Base-by-base conservation (phyloP, 2,888 invertebrate genomes). In the Antheraea yamamai region DNA sequence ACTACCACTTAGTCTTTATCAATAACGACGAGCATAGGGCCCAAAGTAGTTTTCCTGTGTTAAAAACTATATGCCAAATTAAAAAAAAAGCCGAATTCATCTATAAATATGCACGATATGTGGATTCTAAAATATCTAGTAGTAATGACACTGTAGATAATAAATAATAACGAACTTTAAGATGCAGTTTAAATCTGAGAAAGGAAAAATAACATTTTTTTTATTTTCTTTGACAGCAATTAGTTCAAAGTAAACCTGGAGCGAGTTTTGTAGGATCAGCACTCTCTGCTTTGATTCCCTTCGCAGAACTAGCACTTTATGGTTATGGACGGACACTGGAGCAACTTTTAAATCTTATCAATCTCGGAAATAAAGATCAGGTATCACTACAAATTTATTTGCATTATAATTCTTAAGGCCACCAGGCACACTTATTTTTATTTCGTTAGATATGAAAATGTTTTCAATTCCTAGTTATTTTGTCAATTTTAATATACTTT, bases 311-410 rank as follows among this genome's bases (percentile, higher is more conserved):
- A 30, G 30, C 66, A 30, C 66, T 68, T 68, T 68, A 68, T 18
- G 66, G 6, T 14, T 18, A 12, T 68, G 66, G 66, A 35, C 35
- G 18, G 3, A 68, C 66, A 7, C 26, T 68, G 35, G 14, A 68
- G 16, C 66, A 68, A 68, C 66, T 68, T 35, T 68, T 68, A 30
- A 68, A 68, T 20, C 30, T 68, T 26, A 68, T 68, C 18, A 68
- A 68, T 68, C 30, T 68, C 66, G 66, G 35, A 68, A 68, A 26
- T 68, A 68, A 68, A 30, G 66, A 68, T 18, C 30, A 68, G 66
- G 66, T 68, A 68, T 20, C 55, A 3, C 6, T 55, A 20, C 16
- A 55, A 55, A 55, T 55, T 55, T 20, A 20, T 55, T 61, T 61
- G 8, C 23, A 61, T 61, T n/a, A 47, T 47, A 47, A 47, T 47